Conservation (phyloP, 1,140 invertebrate genomes). For the Drosophila funebris region DNA sequence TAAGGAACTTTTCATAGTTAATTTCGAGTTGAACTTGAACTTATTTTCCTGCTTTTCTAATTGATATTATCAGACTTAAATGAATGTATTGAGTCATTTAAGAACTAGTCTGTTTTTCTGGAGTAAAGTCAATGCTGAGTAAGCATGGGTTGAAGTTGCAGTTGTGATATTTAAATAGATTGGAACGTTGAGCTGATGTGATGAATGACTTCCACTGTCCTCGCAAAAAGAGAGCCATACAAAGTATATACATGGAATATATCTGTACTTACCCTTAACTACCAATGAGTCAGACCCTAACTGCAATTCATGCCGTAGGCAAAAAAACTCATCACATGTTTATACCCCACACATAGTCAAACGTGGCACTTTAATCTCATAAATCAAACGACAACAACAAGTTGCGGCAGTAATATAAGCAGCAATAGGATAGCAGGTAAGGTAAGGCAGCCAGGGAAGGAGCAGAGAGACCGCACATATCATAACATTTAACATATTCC, state of each 20-base stretch:
- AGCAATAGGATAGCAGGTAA: constrained; percentile 12
- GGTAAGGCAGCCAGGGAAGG: background rate
- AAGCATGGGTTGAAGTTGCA: constrained; percentile 22
- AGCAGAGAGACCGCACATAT: constrained; percentile 52
- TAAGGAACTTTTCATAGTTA: no score
- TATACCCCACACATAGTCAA: background rate
- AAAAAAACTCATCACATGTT: constrained; percentile 3
- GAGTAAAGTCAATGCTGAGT: no score
- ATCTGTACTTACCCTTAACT: background rate
- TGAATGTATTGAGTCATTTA: no score
- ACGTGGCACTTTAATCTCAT: constrained; percentile 64
- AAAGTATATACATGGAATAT: constrained; percentile 48
- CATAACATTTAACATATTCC: constrained; percentile 79
- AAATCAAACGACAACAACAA: constrained; percentile 59
- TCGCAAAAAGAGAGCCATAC: constrained; percentile 2
- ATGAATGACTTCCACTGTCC: constrained; percentile 50
- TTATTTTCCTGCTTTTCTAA: no score
- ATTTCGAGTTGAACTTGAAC: no score
- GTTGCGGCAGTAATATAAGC: constrained; percentile 1
- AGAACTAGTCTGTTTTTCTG: no score
- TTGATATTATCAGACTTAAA: no score
- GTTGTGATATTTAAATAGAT: constrained; percentile 69
- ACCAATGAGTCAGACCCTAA: constrained; percentile 2
- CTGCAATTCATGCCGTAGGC: constrained; percentile 44
- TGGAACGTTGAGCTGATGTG: constrained; percentile 64